Conservation (phyloP, 2,797 vertebrate genomes). For the Enteromius paludinosus region DNA sequence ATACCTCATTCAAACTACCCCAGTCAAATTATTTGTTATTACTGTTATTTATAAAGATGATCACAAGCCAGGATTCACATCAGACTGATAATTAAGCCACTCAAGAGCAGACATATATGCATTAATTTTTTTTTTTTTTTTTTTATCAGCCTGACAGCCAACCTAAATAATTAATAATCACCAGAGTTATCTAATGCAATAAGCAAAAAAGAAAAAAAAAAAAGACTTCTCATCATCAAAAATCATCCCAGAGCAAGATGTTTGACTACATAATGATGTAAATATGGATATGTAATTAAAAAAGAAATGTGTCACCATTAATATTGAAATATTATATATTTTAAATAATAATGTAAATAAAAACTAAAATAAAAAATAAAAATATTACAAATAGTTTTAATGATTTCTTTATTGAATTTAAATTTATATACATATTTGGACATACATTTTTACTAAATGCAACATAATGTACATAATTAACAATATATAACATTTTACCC, state of each 20-base stretch:
- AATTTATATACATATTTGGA: too few species aligned
- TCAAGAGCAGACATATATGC: background rate
- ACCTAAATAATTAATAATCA: constrained; percentile 9
- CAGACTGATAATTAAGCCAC: background rate
- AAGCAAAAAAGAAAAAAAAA: background rate
- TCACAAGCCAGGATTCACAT: background rate
- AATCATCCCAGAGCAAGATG: background rate
- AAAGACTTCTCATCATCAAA: background rate
- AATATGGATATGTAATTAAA: background rate
- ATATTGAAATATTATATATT: background rate
- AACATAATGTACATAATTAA: background rate
- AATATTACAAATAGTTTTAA: background rate
- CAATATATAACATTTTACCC: too few species aligned
- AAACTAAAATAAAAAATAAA: background rate
- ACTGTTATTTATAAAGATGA: background rate
- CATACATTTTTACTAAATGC: too few species aligned
- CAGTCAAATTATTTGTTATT: background rate
- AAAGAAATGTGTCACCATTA: background rate
- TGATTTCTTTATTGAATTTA: background rate
- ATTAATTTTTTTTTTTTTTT: background rate
- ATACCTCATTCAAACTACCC: background rate
- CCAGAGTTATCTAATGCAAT: background rate
- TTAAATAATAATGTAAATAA: background rate
- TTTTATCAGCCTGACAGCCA: background rate
- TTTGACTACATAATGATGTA: background rate